phyloP scores from a whole-genome alignment of 1,140 invertebrate genomes.

The Drosophila subobscura region DNA sequence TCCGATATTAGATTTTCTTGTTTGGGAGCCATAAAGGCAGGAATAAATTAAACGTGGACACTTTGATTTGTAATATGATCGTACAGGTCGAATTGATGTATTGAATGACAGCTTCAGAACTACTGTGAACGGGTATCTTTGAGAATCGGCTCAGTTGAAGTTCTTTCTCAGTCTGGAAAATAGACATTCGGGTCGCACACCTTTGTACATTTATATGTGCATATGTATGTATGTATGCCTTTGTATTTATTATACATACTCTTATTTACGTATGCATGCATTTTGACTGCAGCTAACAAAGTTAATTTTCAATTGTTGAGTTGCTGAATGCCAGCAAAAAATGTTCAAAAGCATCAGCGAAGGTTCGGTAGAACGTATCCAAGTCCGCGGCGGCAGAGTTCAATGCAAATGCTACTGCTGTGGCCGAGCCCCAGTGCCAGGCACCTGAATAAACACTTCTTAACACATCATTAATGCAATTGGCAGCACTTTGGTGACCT shows the following conservation, averaged over 20 bases:
- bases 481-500: conserved; percentile 61
- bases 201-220: neutral
- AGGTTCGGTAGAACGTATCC: conserved; percentile 28
- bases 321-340: conserved; percentile 58
- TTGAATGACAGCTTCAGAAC: conserved; percentile 14
- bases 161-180: conserved; percentile 26
- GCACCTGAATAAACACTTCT: conserved; percentile 48
- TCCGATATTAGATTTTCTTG: conserved; percentile 24
- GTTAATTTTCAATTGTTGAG: conserved; percentile 70
- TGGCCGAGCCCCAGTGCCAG: conserved; percentile 3
- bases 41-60: conserved; percentile 59
- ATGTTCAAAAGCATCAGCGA: conserved; percentile 49
- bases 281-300: conserved; percentile 48
- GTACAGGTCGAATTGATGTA: conserved; percentile 54
- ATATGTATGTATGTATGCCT: neutral
- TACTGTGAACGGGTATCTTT: conserved; percentile 61
- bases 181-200: conserved; percentile 9
- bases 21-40: conserved; percentile 45
- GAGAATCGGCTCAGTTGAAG: conserved; percentile 31
- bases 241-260: conserved; percentile 1
- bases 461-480: conserved; percentile 74
- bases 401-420: conserved; percentile 57
- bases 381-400: conserved; percentile 58
- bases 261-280: neutral
- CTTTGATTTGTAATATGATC: conserved; percentile 33